Conservation (phyloP, 2,888 invertebrate species). For the Pocota personata region DNA sequence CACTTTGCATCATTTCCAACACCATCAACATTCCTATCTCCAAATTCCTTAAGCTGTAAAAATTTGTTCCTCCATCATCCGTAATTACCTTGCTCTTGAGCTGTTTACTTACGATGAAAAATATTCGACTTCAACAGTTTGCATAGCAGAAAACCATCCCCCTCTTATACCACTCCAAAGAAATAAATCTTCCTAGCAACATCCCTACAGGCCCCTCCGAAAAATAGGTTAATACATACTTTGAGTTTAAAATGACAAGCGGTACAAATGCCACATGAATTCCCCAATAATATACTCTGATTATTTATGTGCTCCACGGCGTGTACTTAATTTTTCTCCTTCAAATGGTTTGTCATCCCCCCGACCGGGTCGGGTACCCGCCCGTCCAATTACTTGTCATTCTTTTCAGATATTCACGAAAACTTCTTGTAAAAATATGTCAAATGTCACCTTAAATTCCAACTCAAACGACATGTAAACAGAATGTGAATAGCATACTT, state of each 20-base stretch:
- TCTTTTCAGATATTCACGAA: conserved; percentile 25
- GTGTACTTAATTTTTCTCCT: not conserved
- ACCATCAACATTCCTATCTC: not conserved
- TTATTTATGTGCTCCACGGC: conserved; percentile 16
- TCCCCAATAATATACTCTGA: conserved; percentile 22
- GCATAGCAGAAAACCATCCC: not conserved
- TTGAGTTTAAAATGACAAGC: conserved; percentile 33
- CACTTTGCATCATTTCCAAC: not conserved
- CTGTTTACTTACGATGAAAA: not conserved
- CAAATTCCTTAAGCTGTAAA: not conserved
- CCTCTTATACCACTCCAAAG: not conserved
- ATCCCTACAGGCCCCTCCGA: not conserved
- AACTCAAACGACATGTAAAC: conserved; percentile 44
- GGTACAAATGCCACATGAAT: conserved; percentile 19
- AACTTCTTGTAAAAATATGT: conserved; percentile 49
- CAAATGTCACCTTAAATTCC: conserved; percentile 66
- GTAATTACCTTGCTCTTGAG: not conserved
- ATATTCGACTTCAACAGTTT: not conserved
- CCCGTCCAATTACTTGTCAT: conserved; percentile 11
- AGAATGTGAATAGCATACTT: conserved; percentile 6
- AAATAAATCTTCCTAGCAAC: not conserved
- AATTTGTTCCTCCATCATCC: not conserved
- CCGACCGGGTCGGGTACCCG: not conserved
- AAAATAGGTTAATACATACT: conserved; percentile 38
- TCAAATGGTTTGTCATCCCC: conserved; percentile 3